Conservation (phyloP, 2,797 vertebrate species). For the Leptodactylus fallax region DNA sequence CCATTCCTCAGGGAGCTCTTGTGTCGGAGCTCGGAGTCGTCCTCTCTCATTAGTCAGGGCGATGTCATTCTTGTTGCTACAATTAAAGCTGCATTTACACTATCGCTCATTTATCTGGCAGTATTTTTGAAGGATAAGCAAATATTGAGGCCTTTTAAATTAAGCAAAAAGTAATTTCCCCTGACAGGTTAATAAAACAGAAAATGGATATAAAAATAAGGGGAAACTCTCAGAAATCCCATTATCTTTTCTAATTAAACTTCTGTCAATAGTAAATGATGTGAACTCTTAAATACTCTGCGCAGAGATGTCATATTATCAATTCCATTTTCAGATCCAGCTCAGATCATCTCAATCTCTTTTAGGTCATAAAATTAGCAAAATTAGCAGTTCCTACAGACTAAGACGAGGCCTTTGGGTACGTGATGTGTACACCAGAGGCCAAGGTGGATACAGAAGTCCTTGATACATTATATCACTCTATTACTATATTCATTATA, state of each 20-base stretch:
- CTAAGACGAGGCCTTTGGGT: neutral
- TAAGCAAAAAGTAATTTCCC: constrained; percentile 36
- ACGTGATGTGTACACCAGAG: too few relatives aligned
- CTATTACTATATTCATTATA: too few relatives aligned
- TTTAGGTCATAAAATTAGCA: constrained; percentile 12
- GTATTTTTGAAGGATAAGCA: constrained; percentile 28
- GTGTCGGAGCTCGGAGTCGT: neutral
- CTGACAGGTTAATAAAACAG: constrained; percentile 39
- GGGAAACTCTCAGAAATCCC: constrained; percentile 41
- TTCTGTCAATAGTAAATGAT: constrained; percentile 46
- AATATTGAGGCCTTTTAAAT: constrained; percentile 47
- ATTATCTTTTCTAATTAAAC: constrained; percentile 52
- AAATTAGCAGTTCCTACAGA: constrained; percentile 6
- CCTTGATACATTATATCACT: too few relatives aligned
- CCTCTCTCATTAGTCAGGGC: neutral
- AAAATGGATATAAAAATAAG: constrained; percentile 43
- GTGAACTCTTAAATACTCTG: constrained; percentile 32
- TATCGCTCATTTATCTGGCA: constrained; percentile 11
- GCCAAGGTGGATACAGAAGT: too few relatives aligned
- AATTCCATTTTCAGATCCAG: constrained; percentile 36
- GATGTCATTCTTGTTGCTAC: neutral
- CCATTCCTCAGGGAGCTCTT: neutral
- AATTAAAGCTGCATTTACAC: constrained; percentile 30
- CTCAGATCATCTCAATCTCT: constrained; percentile 7
- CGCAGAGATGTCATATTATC: constrained; percentile 22